Conservation (phyloP, 1,140 invertebrate species). For the Hyles vespertilio region DNA sequence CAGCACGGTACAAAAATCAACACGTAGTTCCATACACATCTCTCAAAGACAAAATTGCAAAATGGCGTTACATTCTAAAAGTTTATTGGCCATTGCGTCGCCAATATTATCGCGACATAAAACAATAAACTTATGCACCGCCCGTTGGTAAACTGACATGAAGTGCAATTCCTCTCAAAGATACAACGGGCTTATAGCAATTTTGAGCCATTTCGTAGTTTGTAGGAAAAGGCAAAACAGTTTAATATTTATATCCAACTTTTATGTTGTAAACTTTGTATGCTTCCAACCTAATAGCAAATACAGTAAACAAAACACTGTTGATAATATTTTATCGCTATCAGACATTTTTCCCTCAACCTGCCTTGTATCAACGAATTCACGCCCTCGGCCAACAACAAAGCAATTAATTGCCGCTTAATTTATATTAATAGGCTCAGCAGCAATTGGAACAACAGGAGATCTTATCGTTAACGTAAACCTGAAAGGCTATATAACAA, state of each 20-base stretch:
- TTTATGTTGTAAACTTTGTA: no score
- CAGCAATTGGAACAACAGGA: conserved; percentile 38
- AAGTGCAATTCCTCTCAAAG: conserved; percentile 25
- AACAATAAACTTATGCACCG: conserved; percentile 42
- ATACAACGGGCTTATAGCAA: not conserved
- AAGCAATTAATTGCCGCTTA: conserved; percentile 48
- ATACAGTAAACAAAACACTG: not conserved
- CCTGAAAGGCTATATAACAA: conserved; percentile 14
- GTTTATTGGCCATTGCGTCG: conserved; percentile 24
- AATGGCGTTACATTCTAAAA: conserved; percentile 9
- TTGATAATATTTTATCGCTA: conserved; percentile 36
- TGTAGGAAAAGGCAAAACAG: no score
- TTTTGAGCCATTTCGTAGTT: no score
- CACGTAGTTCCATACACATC: conserved; percentile 48
- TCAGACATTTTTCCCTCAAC: conserved; percentile 28
- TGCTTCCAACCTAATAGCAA: no score
- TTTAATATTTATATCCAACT: no score
- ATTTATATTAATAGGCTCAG: conserved; percentile 46
- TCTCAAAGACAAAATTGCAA: conserved; percentile 51
- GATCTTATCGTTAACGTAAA: conserved; percentile 26
- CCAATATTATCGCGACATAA: conserved; percentile 53
- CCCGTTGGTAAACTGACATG: conserved; percentile 11
- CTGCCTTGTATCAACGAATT: conserved; percentile 31
- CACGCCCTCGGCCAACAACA: conserved; percentile 34
- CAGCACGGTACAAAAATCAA: conserved; percentile 19